A percentile compares a stretch with the other conserved stretches of the same genome.
phyloP scores from a whole-genome alignment of 1,140 invertebrate genomes.

The Drosophila nasuta region DNA sequence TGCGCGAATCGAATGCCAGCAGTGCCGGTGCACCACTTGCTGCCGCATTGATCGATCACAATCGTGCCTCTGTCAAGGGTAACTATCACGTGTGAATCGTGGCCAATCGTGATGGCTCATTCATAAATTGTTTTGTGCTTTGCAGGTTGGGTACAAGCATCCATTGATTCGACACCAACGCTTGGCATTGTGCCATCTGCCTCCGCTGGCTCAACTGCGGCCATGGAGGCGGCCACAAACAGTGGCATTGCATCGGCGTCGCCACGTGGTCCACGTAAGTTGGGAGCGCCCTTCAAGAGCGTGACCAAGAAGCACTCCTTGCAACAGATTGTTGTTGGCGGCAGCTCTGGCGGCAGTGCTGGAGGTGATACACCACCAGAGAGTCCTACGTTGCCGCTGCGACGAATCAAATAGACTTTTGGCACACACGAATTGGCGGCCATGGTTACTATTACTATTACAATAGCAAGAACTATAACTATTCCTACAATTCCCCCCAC shows the following conservation, averaged over 20 bases:
- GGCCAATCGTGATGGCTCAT: not conserved
- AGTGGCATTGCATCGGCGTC: constrained; percentile 72
- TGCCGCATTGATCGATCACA: constrained; percentile 86
- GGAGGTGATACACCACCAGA: constrained; percentile 85
- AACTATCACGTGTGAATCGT: not conserved
- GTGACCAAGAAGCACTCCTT: constrained; percentile 83
- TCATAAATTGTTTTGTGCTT: not conserved
- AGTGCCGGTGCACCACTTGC: constrained; percentile 82
- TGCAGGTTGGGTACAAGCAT: constrained; percentile 83
- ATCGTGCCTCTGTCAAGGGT: constrained; percentile 80
- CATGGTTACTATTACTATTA: constrained; percentile 12
- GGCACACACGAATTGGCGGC: constrained; percentile 32
- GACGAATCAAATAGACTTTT: constrained; percentile 79
- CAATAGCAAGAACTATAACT: constrained; percentile 10
- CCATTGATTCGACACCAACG: constrained; percentile 69
- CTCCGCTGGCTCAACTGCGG: constrained; percentile 74
- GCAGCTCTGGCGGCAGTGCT: constrained; percentile 47
- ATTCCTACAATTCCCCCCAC: constrained; percentile 31
- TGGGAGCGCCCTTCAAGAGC: constrained; percentile 85
- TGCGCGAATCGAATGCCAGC: constrained; percentile 70
- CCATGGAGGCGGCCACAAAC: constrained; percentile 76
- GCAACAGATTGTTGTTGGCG: constrained; percentile 76
- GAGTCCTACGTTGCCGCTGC: constrained; percentile 85
- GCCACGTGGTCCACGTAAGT: constrained; percentile 85
- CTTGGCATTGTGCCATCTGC: constrained; percentile 71